Evolutionary conservation across 2,113 vertebrate species (phyloP), one percentile per base, ranked within the genome.

Genomic region (Seriola dumerili): DNA sequence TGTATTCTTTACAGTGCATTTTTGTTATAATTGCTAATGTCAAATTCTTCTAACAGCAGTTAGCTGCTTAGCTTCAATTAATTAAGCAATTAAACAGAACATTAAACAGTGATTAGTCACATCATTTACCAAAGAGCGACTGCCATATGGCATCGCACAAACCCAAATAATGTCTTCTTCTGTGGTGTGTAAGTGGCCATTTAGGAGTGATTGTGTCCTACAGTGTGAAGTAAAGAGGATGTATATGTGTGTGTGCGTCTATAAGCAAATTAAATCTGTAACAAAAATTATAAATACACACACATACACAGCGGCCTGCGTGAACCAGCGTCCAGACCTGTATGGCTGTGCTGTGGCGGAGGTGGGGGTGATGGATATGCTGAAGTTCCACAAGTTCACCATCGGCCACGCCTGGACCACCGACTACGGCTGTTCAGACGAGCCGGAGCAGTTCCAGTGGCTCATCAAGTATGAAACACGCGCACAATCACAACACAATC

Each of bases 351-450:
- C 95, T 0, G 97, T 99, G 83, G 98, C 97, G 50, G 97, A 99
- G 92, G 97, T 99, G 48, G 98, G 97, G 17, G 98, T 99, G 71
- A 97, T 99, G 97, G 98, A 99, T 86, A 99, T 99, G 97, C 91
- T 99, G 4, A 99, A 99, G 88, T 99, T 99, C 91, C 97, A 99
- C 89, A 98, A 97, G 76, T 99, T 97, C 83, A 99, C 98, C 71
- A 99, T 99, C 0, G 98, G 97, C 36, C 98, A 99, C 0, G 97
- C 98, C 34, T 99, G 97, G 98, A 99, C 98, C 93, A 98, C 97
- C 0, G 98, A 99, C 87, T 99, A 96, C 0, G 98, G 97, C 70
- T 99, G 97, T 86, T 96, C 97, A 0, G 97, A 99, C 75, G 89
- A 85, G 50, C 94, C 96, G 4, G 96, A 98, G 70, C 96, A 99